Base-by-base conservation (phyloP, 2,113 vertebrate species). In the Protobothrops flavoviridis region DNA sequence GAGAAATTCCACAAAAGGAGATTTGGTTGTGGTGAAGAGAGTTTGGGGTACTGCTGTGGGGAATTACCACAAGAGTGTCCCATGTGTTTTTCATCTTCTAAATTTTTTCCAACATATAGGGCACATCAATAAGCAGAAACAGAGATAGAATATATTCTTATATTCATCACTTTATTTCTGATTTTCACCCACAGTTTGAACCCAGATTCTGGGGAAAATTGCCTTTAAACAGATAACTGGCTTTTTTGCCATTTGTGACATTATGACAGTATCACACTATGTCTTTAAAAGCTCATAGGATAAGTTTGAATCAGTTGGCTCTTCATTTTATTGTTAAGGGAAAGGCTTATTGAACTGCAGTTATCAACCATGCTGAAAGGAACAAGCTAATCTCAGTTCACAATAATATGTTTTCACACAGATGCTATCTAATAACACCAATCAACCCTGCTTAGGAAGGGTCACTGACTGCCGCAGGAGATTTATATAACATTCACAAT, bases 251-350 rank as follows among this genome's bases (percentile, higher is more conserved):
- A 86, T 13, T 2, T 96, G 90, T 94, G 91, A 52, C 87, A 39
- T 53, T 45, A 43, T 94, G 93, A 88, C 87, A 96, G 93, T 57
- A 85, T 43, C 94, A 21, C 94, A 92, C 48, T 88, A 48, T 93
- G 55, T 85, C 53, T 87, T 45, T 15, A 8, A 39, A 93, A 95
- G 74, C 95, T 0, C 59, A 6, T 43, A 69, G 61, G 90, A 91
- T 94, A 91, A 81, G 81, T n/a, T 56, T 90, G 43, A 64, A 88
- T 91, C 59, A 33, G 94, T 93, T 86, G 91, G 33, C 81, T 87
- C 87, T 53, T 92, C 85, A 94, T 96, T 94, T 64, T 87, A 13
- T 89, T 92, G 85, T 95, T 59, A 93, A 94, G 61, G 50, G 89
- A 43, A 0, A 93, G 81, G 69, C 29, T 92, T 95, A 87, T 90